A percentile compares a stretch with the other conserved stretches of the same genome.
Evolutionary conservation across 2,113 vertebrate species (phyloP).

Genomic region (Rhagologus leucostigma): DNA sequence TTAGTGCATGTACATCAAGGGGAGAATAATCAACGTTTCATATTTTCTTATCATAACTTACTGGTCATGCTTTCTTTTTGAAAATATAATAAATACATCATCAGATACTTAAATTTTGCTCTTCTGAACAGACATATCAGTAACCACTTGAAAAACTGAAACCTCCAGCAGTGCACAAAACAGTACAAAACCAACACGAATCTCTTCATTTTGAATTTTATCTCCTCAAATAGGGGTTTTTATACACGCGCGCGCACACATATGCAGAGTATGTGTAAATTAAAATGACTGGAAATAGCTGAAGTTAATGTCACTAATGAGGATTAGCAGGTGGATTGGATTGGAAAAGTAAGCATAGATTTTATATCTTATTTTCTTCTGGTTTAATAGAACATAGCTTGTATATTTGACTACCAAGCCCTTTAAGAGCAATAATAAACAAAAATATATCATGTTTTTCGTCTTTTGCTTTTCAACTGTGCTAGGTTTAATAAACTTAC

Average conservation of each 20-base stretch:
- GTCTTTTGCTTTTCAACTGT: conserved; percentile 59
- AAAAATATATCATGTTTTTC: conserved; percentile 46
- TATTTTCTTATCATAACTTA: conserved; percentile 55
- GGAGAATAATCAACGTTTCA: conserved; percentile 33
- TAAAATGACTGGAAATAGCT: conserved; percentile 31
- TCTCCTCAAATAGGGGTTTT: neutral
- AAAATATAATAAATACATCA: conserved; percentile 33
- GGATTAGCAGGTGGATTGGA: conserved; percentile 38
- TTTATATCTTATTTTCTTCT: conserved; percentile 67
- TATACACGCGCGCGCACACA: neutral
- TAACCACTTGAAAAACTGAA: conserved; percentile 11
- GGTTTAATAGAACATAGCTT: conserved; percentile 53
- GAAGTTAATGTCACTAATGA: conserved; percentile 17
- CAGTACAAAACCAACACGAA: neutral
- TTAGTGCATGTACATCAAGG: conserved; percentile 61
- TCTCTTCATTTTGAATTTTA: neutral
- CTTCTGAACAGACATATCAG: conserved; percentile 37
- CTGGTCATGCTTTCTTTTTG: conserved; percentile 35
- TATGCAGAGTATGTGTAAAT: neutral
- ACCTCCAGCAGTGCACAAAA: neutral
- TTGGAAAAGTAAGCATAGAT: conserved; percentile 35
- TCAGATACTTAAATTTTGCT: conserved; percentile 13
- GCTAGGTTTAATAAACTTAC: conserved; percentile 36
- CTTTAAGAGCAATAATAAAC: conserved; percentile 78
- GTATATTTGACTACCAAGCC: conserved; percentile 56